phyloP scores from a whole-genome alignment of 2,888 invertebrate species.

The Lobophora halterata region DNA sequence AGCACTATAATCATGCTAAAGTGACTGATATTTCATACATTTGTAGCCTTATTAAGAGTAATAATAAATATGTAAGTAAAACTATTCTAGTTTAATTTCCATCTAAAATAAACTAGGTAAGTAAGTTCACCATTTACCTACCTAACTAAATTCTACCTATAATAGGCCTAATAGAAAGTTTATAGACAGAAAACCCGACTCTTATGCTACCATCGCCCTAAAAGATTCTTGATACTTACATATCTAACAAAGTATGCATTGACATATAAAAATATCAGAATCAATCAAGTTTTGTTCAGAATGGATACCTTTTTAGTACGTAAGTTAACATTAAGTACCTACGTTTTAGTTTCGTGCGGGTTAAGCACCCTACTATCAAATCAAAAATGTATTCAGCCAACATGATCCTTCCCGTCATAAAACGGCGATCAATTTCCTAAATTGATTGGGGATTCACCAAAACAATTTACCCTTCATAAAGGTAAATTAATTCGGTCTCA shows the following conservation, averaged over 20 bases:
- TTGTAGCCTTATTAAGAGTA: conserved; percentile 49
- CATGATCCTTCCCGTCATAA: conserved; percentile 32
- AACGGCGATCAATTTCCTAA: conserved; percentile 65
- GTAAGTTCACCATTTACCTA: too few species aligned
- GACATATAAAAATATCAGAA: too few species aligned
- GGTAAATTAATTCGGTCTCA: conserved; percentile 61
- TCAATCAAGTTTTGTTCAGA: not conserved
- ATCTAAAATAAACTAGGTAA: too few species aligned
- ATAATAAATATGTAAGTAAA: conserved; percentile 28
- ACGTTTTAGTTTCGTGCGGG: conserved; percentile 4
- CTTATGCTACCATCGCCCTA: too few species aligned
- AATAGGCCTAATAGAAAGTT: too few species aligned
- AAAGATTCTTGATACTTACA: too few species aligned
- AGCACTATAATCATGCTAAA: too few species aligned
- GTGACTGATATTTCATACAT: conserved; percentile 75
- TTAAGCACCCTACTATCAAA: conserved; percentile 13
- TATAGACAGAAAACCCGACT: too few species aligned
- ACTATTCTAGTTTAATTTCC: too few species aligned
- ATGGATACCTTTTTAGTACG: not conserved
- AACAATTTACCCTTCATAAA: conserved; percentile 73
- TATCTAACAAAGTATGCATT: too few species aligned
- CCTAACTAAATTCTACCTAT: too few species aligned
- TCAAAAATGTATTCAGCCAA: conserved; percentile 25
- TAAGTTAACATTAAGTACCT: too few species aligned
- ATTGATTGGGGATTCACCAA: conserved; percentile 72